Evolutionary conservation across 1,140 invertebrate genomes (phyloP), one percentile per base, ranked within the genome.

Genomic region (Drosophila navojoa): DNA sequence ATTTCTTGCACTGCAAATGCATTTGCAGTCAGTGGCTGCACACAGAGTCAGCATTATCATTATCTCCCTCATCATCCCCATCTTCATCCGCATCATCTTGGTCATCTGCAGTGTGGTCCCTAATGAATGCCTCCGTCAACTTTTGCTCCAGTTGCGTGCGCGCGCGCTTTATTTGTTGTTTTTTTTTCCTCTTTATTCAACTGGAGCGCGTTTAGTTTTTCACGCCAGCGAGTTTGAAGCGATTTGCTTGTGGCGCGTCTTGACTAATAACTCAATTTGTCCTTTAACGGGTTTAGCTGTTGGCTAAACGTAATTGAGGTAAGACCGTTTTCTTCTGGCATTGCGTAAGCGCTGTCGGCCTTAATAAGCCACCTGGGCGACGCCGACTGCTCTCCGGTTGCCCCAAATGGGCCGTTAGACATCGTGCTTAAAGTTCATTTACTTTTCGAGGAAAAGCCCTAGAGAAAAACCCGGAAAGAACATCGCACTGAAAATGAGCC

Each of bases 221-320:
- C 47, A 53, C 42, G 35, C 42, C 32, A 32, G 15, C 49, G 42
- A 22, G n/a, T 63, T 79, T 76, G 44, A 72, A 58, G 32, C 44
- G 29, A 72, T 42, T 76, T 82, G 35, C 5, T 16, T 27, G 10
- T 22, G 35, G 25, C 50, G 40, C 5, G 70, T 42, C 6, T 42
- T 13, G 29, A 49, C 52, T 89, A 89, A 87, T 87, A 79, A 69
- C 84, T 77, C 80, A 72, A 84, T 87, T 87, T 82, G 69, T 70
- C 75, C 84, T 77, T 89, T 84, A 84, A 72, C 67, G 71, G 68
- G 6, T 13, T 49, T 29, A 40, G 62, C n/a, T 57, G 66, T 45
- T 47, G 54, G 35, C 42, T 40, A 50, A 29, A 62, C 57, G 27
- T 66, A 68, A 67, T 74, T 61, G 53, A 62, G 71, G 52, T 27